phyloP scores from a whole-genome alignment of 2,797 vertebrate species.

The Urocyon cinereoargenteus region DNA sequence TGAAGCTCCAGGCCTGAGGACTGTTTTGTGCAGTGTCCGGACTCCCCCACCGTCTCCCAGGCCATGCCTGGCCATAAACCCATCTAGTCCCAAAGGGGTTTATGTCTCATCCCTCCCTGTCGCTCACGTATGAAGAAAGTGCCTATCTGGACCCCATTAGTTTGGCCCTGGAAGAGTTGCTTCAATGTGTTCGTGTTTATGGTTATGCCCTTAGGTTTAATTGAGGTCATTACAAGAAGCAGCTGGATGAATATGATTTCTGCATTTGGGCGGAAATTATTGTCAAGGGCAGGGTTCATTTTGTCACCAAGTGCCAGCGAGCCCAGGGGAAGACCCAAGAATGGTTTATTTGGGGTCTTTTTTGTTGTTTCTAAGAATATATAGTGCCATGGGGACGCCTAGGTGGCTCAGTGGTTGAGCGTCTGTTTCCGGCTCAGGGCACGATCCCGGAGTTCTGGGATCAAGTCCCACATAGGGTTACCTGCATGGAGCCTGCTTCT shows the following conservation, averaged over 20 bases:
- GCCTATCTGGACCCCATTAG: rapidly evolving
- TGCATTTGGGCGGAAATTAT: background rate
- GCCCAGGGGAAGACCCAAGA: too few relatives aligned
- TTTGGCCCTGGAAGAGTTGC: background rate
- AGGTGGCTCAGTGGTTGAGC: too few relatives aligned
- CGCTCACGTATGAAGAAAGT: rapidly evolving
- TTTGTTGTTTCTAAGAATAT: too few relatives aligned
- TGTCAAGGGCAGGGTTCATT: background rate
- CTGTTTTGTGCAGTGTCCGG: background rate
- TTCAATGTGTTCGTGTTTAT: rapidly evolving
- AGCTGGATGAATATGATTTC: background rate
- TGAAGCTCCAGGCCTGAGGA: too few relatives aligned
- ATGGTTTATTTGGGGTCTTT: too few relatives aligned
- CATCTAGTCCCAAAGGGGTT: background rate
- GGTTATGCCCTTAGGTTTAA: background rate
- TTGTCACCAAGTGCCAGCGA: background rate
- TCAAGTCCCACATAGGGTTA: too few relatives aligned
- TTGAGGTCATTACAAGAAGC: background rate
- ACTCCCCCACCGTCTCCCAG: background rate
- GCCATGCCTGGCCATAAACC: rapidly evolving
- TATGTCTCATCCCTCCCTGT: background rate
- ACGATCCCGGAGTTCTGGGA: too few relatives aligned
- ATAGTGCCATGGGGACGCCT: too few relatives aligned
- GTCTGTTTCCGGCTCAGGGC: too few relatives aligned
- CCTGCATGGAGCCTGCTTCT: too few relatives aligned